These are phyloP conservation scores for Dysmachus trigonus DNA, from an alignment of 2,888 invertebrate species.

Conservation along the genomic window DNA sequence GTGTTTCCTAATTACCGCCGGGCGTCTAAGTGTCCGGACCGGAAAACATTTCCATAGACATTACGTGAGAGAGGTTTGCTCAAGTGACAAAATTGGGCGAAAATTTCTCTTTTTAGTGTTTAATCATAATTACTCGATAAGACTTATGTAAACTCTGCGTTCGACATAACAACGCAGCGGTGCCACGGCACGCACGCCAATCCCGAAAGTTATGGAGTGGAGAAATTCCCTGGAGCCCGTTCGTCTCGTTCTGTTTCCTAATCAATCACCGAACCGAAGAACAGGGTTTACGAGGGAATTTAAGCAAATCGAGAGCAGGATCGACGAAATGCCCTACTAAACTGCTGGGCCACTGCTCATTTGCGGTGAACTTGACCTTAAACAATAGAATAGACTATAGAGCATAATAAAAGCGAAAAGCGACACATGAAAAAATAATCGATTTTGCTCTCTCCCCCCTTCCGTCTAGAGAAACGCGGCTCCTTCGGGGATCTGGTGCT, in stretches of 20 bases:
- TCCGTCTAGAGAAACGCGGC: neutral
- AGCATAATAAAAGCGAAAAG: neutral
- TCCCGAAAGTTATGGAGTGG: neutral
- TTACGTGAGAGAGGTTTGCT: neutral
- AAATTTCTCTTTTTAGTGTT: neutral
- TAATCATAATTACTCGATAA: neutral
- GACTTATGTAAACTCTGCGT: neutral
- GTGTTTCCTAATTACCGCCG: neutral
- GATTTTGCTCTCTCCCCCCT: neutral
- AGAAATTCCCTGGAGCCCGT: neutral
- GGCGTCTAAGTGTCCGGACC: neutral
- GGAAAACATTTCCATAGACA: neutral
- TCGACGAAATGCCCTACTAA: neutral
- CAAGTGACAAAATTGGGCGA: neutral
- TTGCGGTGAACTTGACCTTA: conserved; percentile 12
- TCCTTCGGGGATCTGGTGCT: neutral
- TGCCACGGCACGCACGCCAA: neutral
- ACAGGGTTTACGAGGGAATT: neutral
- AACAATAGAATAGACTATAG: neutral
- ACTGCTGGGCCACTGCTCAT: neutral
- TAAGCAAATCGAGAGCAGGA: neutral
- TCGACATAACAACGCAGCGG: neutral
- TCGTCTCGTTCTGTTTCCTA: neutral
- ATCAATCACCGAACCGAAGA: neutral
- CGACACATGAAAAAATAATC: neutral